Evolutionary conservation across 1,140 invertebrate species (phyloP), one percentile per base, ranked within the genome.

Genomic region (Trichoplusia ni): DNA sequence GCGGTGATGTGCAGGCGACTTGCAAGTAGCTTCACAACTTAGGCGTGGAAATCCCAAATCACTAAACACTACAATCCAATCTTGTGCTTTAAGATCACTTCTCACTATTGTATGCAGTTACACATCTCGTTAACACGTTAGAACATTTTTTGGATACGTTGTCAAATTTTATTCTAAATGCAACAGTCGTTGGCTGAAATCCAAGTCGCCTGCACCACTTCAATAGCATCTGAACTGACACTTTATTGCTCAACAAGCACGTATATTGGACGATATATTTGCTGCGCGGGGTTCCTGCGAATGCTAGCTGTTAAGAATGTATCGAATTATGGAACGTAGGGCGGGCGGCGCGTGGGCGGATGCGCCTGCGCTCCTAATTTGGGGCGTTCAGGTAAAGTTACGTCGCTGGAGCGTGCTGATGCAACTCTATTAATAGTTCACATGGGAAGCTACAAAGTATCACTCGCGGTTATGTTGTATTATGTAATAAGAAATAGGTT

Each of bases 301-400:
- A 78, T 81, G 73, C 69, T n/a, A 65, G 49, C 33, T 31, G 18
- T 7, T 6, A 71, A 82, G 60, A 73, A 73, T 68, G 60, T 53
- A 53, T 27, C 70, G 67, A 56, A 21, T 23, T 47, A 49, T 40
- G 46, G 58, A 69, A 70, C 56, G 66, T 72, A 71, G 76, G 78
- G 82, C 81, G 79, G 78, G 75, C 81, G 73, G 77, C 56, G 77
- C 70, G 81, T 84, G 75, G 75, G 77, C 67, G 37, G 69, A 64
- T 69, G 71, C 69, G 77, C 69, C 64, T 58, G 59, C 84, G 84
- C 82, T 75, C 90, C 90, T 85, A 89, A 91, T 90, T 91, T 91
- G 89, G 90, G 77, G 71, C 79, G 85, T 87, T 79, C 89, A 89
- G 87, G 85, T 90, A 89, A 86, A 90, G 84, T 90, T 90, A 89